phyloP scores from a whole-genome alignment of 2,113 vertebrate genomes.

The Percina caprodes region DNA sequence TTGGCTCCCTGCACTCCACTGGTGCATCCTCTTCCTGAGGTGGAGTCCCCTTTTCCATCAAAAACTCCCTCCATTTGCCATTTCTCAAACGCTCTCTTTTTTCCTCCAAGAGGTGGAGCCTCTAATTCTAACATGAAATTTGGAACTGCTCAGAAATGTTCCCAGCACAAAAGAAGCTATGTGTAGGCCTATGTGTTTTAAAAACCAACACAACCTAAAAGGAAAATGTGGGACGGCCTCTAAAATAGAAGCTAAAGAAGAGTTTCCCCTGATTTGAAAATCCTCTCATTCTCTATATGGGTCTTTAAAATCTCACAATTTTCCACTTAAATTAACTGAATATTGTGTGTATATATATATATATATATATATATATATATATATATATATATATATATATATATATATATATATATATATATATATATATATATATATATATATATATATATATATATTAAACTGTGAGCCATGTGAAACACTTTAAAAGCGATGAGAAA shows the following conservation, averaged over 20 bases:
- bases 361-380: too few species aligned
- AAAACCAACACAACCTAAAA: conserved; percentile 38
- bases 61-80: conserved; percentile 72
- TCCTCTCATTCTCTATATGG: background rate
- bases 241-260: background rate
- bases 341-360: background rate
- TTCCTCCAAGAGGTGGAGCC: conserved; percentile 63
- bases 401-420: too few species aligned
- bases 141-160: conserved; percentile 65
- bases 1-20: conserved; percentile 81
- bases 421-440: too few species aligned
- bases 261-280: background rate
- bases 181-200: conserved; percentile 9
- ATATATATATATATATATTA: too few species aligned
- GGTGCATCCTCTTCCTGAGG: conserved; percentile 89
- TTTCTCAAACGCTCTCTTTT: conserved; percentile 54
- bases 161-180: conserved; percentile 58
- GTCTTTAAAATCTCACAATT: conserved; percentile 21
- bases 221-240: background rate
- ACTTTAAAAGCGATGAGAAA: background rate
- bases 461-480: conserved; percentile 14
- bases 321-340: conserved; percentile 31
- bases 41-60: conserved; percentile 83
- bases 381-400: too few species aligned
- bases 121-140: conserved; percentile 70